phyloP scores from a whole-genome alignment of 2,797 vertebrate species.

The Sebastes nivosus region DNA sequence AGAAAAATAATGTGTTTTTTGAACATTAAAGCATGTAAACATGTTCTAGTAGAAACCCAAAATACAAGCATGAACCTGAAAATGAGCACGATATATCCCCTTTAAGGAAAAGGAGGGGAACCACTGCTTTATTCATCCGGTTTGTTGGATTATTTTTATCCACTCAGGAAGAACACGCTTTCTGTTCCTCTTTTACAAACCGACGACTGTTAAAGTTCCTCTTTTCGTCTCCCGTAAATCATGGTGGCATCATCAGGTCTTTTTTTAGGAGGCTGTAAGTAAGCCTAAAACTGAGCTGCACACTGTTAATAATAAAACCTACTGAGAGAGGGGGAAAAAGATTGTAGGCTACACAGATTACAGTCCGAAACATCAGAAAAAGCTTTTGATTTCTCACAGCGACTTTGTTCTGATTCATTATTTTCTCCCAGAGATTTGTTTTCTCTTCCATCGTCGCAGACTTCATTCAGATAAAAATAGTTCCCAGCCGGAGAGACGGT shows the following conservation, averaged over 20 bases:
- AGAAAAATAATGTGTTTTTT: too few relatives aligned
- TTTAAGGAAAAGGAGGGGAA: too few relatives aligned
- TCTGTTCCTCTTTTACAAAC: conserved; percentile 72
- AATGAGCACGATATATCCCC: too few relatives aligned
- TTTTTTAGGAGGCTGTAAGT: background rate
- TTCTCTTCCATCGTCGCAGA: background rate
- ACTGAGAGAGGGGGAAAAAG: background rate
- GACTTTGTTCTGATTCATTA: conserved; percentile 38
- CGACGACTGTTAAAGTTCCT: conserved; percentile 54
- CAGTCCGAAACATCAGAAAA: conserved; percentile 16
- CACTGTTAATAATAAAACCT: background rate
- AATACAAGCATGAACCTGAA: too few relatives aligned
- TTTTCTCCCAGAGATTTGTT: conserved; percentile 12
- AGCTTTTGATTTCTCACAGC: conserved; percentile 11
- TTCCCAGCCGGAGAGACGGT: background rate
- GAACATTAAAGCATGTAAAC: too few relatives aligned
- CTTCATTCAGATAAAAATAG: conserved; percentile 14
- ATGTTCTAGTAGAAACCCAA: too few relatives aligned
- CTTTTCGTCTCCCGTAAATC: conserved; percentile 52
- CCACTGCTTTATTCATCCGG: background rate
- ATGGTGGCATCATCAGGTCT: background rate
- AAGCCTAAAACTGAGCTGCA: background rate
- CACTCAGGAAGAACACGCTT: background rate
- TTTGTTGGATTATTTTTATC: background rate
- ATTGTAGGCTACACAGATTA: background rate